Conservation (phyloP, 2,888 invertebrate species). For the Leptogaster cylindrica region DNA sequence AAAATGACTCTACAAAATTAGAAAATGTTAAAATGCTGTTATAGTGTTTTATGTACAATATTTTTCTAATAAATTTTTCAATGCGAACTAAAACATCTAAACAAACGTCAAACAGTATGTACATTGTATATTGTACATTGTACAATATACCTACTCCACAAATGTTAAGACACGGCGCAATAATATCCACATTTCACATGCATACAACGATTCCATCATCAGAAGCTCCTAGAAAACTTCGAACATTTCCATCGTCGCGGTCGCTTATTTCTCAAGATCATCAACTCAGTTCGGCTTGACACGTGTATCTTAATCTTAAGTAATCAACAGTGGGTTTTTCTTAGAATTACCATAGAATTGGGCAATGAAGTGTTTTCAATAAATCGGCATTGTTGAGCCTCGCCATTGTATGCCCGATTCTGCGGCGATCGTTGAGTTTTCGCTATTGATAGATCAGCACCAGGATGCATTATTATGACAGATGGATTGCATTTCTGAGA, state of each 20-base stretch:
- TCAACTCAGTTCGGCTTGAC: conserved; percentile 6
- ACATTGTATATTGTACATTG: too few relatives aligned
- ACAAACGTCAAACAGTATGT: too few relatives aligned
- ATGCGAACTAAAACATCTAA: too few relatives aligned
- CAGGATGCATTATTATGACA: conserved; percentile 28
- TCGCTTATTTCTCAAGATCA: background rate
- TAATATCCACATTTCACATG: background rate
- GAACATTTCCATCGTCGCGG: background rate
- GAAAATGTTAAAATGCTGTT: too few relatives aligned
- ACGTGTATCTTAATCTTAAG: conserved; percentile 37
- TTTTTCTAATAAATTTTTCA: too few relatives aligned
- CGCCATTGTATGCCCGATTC: conserved; percentile 9
- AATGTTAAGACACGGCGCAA: background rate
- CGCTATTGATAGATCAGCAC: conserved; percentile 20
- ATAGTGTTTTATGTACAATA: too few relatives aligned
- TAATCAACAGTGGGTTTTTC: conserved; percentile 2
- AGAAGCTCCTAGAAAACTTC: background rate
- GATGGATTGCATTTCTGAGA: conserved; percentile 38
- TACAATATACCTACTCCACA: too few relatives aligned
- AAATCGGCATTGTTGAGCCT: conserved; percentile 25
- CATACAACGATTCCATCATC: background rate
- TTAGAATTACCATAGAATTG: conserved; percentile 29
- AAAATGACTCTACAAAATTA: too few relatives aligned
- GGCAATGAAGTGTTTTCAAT: conserved; percentile 23
- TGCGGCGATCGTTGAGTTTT: background rate